Percentiles rank a stretch among this genome's conserved stretches.
Conservation (phyloP, 2,797 vertebrate species). For the Coluber constrictor region DNA sequence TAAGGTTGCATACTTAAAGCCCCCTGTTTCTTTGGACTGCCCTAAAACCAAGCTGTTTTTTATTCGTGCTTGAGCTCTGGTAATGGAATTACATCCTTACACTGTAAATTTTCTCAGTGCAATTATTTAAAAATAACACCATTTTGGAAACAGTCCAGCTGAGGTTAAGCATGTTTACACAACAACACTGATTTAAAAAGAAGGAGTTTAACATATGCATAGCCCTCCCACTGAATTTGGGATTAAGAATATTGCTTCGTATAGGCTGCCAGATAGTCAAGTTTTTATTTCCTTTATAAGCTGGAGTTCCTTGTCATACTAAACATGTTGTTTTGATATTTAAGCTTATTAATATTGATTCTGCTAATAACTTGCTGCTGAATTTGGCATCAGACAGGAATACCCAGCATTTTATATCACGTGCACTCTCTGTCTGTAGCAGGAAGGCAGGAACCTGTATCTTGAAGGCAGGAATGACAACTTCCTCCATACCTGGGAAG, state of each 20-base stretch:
- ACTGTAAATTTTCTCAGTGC: not conserved
- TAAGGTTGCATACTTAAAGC: not conserved
- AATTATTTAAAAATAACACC: not conserved
- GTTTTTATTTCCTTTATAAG: slow-evolving; percentile 7
- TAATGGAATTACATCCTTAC: not conserved
- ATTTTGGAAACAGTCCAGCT: not conserved
- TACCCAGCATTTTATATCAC: not conserved
- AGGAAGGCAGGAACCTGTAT: not conserved
- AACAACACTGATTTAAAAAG: not conserved
- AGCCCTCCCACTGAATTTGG: not conserved
- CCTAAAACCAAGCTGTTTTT: not conserved
- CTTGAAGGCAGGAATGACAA: not conserved
- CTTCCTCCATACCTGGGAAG: not conserved
- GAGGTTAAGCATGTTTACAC: not conserved
- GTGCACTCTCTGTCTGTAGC: not conserved
- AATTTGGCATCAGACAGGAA: not conserved
- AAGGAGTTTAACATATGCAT: not conserved
- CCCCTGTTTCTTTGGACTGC: not conserved
- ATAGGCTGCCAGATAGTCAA: not conserved
- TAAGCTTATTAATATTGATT: slow-evolving; percentile 3
- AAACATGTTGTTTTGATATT: slow-evolving; percentile 9
- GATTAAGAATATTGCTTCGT: not conserved
- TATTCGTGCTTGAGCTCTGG: not conserved
- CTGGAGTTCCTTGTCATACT: not conserved
- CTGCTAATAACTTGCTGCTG: slow-evolving; percentile 6